Evolutionary conservation across 2,113 vertebrate species (phyloP).

Genomic region (Gadus macrocephalus): DNA sequence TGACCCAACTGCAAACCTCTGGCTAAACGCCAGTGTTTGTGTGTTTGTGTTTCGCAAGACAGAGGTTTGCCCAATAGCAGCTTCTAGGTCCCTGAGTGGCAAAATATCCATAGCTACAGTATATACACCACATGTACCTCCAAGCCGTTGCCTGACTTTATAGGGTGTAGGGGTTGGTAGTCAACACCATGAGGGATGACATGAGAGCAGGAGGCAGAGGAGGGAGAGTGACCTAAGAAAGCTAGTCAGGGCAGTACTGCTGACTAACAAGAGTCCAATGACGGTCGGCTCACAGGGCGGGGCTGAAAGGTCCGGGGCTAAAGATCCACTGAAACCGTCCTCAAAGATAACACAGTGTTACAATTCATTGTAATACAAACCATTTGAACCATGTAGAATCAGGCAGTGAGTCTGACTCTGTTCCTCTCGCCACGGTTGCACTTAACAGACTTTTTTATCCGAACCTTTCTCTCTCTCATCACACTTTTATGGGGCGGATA

Average conservation of each 20-base stretch:
- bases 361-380: too few species aligned
- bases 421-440: too few species aligned
- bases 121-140: conserved; percentile 41
- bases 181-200: background rate
- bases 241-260: background rate
- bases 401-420: too few species aligned
- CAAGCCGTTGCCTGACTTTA: conserved; percentile 25
- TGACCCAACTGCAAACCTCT: conserved; percentile 26
- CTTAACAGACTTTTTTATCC: too few species aligned
- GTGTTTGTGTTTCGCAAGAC: conserved; percentile 30
- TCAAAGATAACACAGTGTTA: too few species aligned
- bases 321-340: too few species aligned
- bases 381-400: too few species aligned
- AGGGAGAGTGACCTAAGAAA: conserved; percentile 5
- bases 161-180: conserved; percentile 7
- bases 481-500: too few species aligned
- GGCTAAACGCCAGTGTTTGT: background rate
- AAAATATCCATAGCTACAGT: conserved; percentile 41
- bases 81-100: conserved; percentile 46
- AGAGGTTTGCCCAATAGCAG: conserved; percentile 1
- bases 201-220: conserved; percentile 6
- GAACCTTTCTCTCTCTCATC: too few species aligned
- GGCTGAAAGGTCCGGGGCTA: too few species aligned
- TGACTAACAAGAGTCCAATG: conserved; percentile 3
- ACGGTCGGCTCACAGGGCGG: too few species aligned